These are phyloP conservation scores for Aurelia aurita DNA, from an alignment of 30 jellyfish, hydroid and myxozoan species.

Conservation along the genomic window DNA sequence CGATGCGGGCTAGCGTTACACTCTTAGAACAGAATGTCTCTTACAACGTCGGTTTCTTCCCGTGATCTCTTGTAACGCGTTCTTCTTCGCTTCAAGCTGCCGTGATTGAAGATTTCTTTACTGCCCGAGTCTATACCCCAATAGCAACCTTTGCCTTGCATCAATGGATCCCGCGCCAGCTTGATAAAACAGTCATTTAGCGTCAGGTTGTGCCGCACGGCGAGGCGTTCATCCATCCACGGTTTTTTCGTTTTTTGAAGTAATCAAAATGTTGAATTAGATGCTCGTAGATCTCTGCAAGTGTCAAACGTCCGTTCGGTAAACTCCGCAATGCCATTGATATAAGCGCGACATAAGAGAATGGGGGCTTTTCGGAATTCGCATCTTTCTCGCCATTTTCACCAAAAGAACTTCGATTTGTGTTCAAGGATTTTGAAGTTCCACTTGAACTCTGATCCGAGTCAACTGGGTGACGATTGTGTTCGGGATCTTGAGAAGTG, in stretches of 20 bases:
- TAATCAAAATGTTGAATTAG: slow-evolving; percentile 36
- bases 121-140: slow-evolving; percentile 70
- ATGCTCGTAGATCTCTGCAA: slow-evolving; percentile 47
- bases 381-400: slow-evolving; percentile 34
- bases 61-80: slow-evolving; percentile 44
- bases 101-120: too few species aligned
- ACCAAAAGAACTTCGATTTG: slow-evolving; percentile 24
- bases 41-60: slow-evolving; percentile 42
- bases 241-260: slow-evolving; percentile 30
- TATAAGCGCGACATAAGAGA: slow-evolving; percentile 65
- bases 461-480: neutral
- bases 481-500: neutral
- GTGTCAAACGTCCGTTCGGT: slow-evolving; percentile 35
- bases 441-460: too few species aligned
- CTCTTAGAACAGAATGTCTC: slow-evolving; percentile 17
- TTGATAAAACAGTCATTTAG: slow-evolving; percentile 64
- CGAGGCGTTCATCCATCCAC: slow-evolving; percentile 72
- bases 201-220: slow-evolving; percentile 71
- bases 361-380: slow-evolving; percentile 55
- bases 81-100: slow-evolving; percentile 64
- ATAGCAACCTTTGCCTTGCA: slow-evolving; percentile 68
- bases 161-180: slow-evolving; percentile 66
- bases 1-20: neutral
- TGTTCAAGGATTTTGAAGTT: slow-evolving; percentile 6
- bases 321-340: slow-evolving; percentile 57